Base-by-base conservation (phyloP, 2,113 vertebrate genomes). In the Dicentrarchus labrax region DNA sequence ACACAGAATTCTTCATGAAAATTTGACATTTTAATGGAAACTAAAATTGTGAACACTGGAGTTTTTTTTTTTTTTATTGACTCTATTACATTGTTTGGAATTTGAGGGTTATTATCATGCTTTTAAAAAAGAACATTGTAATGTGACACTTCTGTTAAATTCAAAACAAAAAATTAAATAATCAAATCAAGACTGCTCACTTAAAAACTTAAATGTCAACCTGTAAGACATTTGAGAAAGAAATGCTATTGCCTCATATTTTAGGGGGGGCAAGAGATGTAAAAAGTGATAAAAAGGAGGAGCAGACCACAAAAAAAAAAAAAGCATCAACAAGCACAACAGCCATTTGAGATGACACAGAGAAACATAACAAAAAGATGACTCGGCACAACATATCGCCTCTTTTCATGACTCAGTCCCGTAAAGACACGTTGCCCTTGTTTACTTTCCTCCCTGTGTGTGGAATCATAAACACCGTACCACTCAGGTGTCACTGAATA, bases 1-100 rank as follows among this genome's bases (percentile, higher is more conserved):
- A 72, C 83, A 66, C 62, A 3, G 4, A 51, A 45, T 57, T 84
- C 71, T 79, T 93, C 79, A 92, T 92, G 88, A 91, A 94, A 88
- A 94, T 90, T 88, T 89, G 85, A 92, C 92, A 95, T 89, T 96
- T 95, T 95, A 95, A 94, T 95, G 91, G 84, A 92, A 93, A 95
- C 93, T 94, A 93, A 94, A 94, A 91, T 88, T 91, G 91, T 93
- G 93, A 93, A 94, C 92, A 94, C 85, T 90, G 85, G 82, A 90
- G 81, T 68, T 82, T 86, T 80, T 72, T 75, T 79, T 70, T 56
- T 73, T 83, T 87, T 78, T 75, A 88, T 89, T 78, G 85, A 89
- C 89, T 85, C 74, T 90, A 91, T 93, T 92, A 95, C 94, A 95
- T 92, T 82, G 82, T 93, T 91, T 91, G 92, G 85, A 95, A 91